Base-by-base conservation (phyloP, 1,140 invertebrate genomes). In the Pachypeltis micranthus region DNA sequence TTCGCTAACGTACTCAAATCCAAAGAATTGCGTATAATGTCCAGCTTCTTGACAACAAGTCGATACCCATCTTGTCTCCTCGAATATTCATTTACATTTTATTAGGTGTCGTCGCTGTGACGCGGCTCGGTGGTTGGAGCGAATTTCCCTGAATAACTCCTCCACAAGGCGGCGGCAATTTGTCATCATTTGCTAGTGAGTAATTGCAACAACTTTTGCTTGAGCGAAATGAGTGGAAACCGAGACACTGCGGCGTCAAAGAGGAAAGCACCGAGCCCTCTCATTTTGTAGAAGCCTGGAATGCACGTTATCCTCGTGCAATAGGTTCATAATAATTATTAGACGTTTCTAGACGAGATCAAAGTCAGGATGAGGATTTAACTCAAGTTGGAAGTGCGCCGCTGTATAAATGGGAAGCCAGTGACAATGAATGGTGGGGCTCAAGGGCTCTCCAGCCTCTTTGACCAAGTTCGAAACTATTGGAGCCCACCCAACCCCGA, bases 301-400 rank as follows among this genome's bases (percentile, higher is more conserved):
- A 51, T 51, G 47, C 47, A 21, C 47, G 47, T 51, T 51, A 51
- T 51, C 23, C 47, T 16, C 23, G 47, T 51, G 47, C 47, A 51
- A 51, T 51, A 51, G 47, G 23, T 51, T 51, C 47, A 21, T 51
- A 10, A 51, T 51, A 51, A 51, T 51, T 21, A 51, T 51, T 51
- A 51, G 47, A 16, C 19, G 47, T 16, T 10, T 14, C 12, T 21
- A 51, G 19, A 51, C 4, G 47, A 51, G 47, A 51, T 51, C 47
- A 51, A 51, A 51, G 47, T 51, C 47, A 3, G 4, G 47, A 51
- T 51, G 47, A 51, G 47, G 47, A n/a, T 51, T 51, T 51, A 51
- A 51, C 47, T 16, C 23, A 21, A 51, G 7, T n/a, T n/a, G n/a
- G n/a, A n/a, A n/a, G 21, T 51, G 7, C 12, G 47, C 10, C 12